These are phyloP conservation scores for Agrochola circellaris DNA, from an alignment of 2,888 invertebrate genomes.

Conservation along the genomic window DNA sequence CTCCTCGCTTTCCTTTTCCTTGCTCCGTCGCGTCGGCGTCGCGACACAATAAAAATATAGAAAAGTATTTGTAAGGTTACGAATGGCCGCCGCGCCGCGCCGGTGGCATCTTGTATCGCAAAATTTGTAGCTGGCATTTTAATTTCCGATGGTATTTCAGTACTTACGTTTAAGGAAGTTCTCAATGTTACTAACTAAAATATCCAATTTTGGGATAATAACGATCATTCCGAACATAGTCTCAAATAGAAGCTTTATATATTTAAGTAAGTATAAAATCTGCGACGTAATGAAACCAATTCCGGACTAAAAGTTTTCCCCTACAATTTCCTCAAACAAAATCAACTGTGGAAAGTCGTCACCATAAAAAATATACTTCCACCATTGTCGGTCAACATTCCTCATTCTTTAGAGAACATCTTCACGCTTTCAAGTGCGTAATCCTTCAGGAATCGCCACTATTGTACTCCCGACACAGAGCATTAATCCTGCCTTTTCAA, in stretches of 20 bases:
- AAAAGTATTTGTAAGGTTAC: conserved; percentile 34
- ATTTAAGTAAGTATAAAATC: not conserved
- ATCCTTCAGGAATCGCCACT: conserved; percentile 84
- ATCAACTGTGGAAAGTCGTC: conserved; percentile 51
- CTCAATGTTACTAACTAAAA: not conserved
- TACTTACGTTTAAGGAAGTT: not conserved
- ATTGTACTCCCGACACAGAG: conserved; percentile 84
- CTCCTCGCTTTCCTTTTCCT: conserved; percentile 29
- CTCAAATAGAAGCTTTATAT: not conserved
- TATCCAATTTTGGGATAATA: not conserved
- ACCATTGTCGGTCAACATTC: conserved; percentile 66
- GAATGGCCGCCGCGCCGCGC: conserved; percentile 22
- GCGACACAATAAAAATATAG: conserved; percentile 42
- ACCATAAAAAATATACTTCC: conserved; percentile 59
- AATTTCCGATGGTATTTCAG: not conserved
- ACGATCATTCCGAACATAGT: not conserved
- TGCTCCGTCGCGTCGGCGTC: conserved; percentile 3
- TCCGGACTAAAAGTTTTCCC: not conserved
- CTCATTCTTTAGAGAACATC: conserved; percentile 67
- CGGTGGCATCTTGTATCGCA: conserved; percentile 9
- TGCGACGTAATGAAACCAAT: conserved; percentile 6
- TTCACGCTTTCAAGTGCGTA: conserved; percentile 77
- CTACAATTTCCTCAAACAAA: conserved; percentile 55
- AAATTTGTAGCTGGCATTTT: conserved; percentile 9
- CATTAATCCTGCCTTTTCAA: conserved; percentile 90